phyloP scores from a whole-genome alignment of 2,888 invertebrate species.

The Dorcus parallelipipedus region DNA sequence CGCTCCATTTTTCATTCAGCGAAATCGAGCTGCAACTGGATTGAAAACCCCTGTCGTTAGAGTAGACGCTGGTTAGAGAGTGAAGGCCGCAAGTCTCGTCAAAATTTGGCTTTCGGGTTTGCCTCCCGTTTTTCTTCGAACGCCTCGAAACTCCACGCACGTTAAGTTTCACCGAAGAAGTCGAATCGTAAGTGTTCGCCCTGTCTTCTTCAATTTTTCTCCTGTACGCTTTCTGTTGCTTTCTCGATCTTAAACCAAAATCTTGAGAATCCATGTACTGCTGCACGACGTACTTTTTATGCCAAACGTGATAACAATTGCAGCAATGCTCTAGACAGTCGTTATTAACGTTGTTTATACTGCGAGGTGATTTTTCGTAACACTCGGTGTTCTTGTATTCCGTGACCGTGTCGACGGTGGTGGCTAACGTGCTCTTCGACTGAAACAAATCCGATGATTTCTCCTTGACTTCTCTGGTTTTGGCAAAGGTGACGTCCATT shows the following conservation, averaged over 20 bases:
- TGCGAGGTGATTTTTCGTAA: neutral
- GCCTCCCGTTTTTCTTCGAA: neutral
- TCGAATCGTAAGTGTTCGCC: neutral
- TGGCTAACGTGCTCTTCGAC: constrained; percentile 12
- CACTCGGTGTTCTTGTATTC: constrained; percentile 13
- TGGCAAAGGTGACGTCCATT: constrained; percentile 8
- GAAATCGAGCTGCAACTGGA: neutral
- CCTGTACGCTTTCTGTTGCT: neutral
- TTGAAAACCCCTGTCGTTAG: neutral
- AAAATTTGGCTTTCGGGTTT: neutral
- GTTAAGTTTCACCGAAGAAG: too few species aligned
- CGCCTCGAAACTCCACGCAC: too few species aligned
- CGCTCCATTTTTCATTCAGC: constrained; percentile 11
- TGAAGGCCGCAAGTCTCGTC: neutral
- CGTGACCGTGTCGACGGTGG: constrained; percentile 12
- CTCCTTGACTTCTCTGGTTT: constrained; percentile 3
- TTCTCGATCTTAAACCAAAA: neutral
- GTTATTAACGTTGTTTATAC: neutral
- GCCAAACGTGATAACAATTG: neutral
- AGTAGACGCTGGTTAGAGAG: neutral
- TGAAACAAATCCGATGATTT: constrained; percentile 7
- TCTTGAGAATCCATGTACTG: neutral
- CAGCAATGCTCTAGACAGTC: neutral
- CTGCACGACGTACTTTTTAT: neutral
- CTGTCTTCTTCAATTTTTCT: neutral